Evolutionary conservation across 2,797 vertebrate genomes (phyloP).

Genomic region (Pantherophis alleghaniensis): DNA sequence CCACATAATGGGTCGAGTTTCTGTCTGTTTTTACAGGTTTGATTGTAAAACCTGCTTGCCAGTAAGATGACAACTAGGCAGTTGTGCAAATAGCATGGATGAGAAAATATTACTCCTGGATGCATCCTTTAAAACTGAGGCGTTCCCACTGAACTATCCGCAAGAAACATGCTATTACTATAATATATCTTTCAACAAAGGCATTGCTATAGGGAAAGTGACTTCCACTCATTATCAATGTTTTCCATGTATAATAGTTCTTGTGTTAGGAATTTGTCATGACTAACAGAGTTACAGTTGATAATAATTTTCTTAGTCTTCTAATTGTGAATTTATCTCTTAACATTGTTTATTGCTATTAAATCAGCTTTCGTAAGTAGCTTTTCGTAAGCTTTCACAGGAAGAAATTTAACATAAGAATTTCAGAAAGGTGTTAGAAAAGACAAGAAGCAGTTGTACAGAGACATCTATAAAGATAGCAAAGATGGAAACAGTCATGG

Average conservation of each 20-base stretch:
- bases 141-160: neutral
- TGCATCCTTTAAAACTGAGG: neutral
- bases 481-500: neutral
- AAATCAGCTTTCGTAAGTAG: neutral
- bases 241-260: constrained; percentile 20
- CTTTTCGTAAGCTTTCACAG: neutral
- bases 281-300: neutral
- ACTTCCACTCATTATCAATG: neutral
- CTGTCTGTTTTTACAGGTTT: neutral
- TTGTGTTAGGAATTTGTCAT: constrained; percentile 27
- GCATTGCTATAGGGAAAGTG: neutral
- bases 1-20: neutral
- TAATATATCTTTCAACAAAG: neutral
- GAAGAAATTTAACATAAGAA: neutral
- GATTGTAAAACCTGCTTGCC: neutral
- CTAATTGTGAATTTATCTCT: neutral
- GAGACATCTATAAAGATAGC: neutral
- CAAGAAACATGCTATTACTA: neutral
- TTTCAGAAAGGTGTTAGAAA: neutral
- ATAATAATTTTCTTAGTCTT: neutral
- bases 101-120: neutral
- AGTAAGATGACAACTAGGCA: neutral
- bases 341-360: neutral
- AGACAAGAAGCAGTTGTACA: neutral
- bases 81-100: neutral